phyloP scores from a whole-genome alignment of 2,797 vertebrate species.

The Anas acuta region DNA sequence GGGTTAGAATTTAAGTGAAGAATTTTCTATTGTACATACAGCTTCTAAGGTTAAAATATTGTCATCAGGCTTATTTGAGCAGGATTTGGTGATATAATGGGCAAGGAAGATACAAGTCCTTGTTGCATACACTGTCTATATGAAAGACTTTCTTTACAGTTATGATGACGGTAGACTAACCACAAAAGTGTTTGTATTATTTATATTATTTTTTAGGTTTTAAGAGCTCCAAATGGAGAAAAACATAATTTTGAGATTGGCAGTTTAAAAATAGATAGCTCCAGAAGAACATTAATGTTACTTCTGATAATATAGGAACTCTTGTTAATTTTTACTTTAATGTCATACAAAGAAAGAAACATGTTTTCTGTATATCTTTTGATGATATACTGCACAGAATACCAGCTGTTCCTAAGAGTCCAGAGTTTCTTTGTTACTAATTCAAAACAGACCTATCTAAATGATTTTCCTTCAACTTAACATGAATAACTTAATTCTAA shows the following conservation, averaged over 20 bases:
- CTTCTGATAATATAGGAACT: not conserved
- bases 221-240: not conserved
- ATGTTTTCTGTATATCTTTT: not conserved
- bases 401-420: not conserved
- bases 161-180: not conserved
- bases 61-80: not conserved
- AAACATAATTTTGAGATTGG: not conserved
- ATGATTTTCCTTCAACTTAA: not conserved
- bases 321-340: not conserved
- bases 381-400: not conserved
- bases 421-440: not conserved
- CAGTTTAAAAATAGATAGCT: not conserved
- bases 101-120: not conserved
- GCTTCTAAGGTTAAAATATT: not conserved
- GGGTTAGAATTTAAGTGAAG: not conserved
- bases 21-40: accelerated
- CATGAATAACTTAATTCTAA: not conserved
- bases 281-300: not conserved
- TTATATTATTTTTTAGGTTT: not conserved
- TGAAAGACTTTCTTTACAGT: not conserved
- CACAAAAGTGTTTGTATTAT: not conserved
- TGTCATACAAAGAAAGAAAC: not conserved
- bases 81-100: not conserved
- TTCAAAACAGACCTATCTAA: not conserved
- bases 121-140: not conserved